phyloP scores from a whole-genome alignment of 2,797 vertebrate species.

The Delichon dasypus region DNA sequence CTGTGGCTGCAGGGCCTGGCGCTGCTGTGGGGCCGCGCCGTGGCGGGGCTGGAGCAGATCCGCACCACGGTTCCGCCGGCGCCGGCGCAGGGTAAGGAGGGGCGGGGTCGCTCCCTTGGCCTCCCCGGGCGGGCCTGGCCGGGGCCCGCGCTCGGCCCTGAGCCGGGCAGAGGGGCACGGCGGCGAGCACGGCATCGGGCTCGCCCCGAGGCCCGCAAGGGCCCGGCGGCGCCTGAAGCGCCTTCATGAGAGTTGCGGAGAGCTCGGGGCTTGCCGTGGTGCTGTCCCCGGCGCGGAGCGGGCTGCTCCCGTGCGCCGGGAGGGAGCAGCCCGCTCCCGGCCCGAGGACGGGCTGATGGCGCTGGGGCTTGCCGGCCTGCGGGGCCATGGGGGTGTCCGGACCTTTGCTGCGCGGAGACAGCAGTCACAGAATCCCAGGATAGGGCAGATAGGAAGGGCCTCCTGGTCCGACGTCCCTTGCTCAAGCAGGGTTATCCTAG shows the following conservation, averaged over 20 bases:
- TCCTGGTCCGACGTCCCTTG: too few relatives aligned
- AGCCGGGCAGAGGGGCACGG: not conserved
- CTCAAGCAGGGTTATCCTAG: not conserved
- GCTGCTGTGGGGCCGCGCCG: not conserved
- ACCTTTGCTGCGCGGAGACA: not conserved
- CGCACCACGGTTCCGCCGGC: not conserved
- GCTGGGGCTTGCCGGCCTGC: not conserved
- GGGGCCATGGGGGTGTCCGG: not conserved
- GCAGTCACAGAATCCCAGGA: not conserved
- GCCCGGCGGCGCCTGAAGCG: not conserved
- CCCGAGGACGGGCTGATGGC: too few relatives aligned
- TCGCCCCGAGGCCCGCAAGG: not conserved
- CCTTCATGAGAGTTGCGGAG: accelerated
- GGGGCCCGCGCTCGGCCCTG: not conserved
- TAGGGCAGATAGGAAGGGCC: too few relatives aligned
- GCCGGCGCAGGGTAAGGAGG: not conserved
- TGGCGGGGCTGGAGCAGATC: not conserved
- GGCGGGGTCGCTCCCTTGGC: not conserved
- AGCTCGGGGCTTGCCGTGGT: not conserved
- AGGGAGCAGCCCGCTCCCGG: not conserved
- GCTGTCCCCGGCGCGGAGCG: not conserved
- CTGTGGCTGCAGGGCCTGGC: not conserved
- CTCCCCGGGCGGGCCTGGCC: not conserved
- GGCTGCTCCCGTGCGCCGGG: not conserved
- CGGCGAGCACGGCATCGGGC: not conserved